Evolutionary conservation across 2,888 invertebrate genomes (phyloP), one percentile per base, ranked within the genome.

Genomic region (Cephus spinipes): DNA sequence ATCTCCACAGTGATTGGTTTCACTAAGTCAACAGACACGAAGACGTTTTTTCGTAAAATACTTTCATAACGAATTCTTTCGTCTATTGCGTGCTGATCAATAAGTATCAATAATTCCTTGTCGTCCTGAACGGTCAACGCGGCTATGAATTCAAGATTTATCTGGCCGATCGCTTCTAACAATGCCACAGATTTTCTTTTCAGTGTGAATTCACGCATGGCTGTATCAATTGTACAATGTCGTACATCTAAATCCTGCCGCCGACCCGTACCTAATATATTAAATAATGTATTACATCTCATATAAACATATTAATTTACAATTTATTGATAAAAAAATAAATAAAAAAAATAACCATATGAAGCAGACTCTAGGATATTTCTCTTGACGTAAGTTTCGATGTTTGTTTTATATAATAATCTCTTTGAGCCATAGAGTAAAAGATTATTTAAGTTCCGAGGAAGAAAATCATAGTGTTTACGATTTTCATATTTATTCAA

Each of bases 1-100:
- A 88, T 84, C 11, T 79, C 71, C 78, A 91, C 82, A 12, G 79
- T 40, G 31, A 91, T 82, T 75, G 90, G 88, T 68, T 81, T 80
- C 40, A 85, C 80, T 11, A 91, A 80, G 74, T 83, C 79, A 1
- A 85, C 76, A 11, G 87, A 87, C 69, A 84, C 79, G 31, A 89
- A 86, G 68, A 86, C 79, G 69, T 85, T 92, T 95, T 95, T 94
- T 89, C 92, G 87, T 80, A 95, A 92, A 79, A 97, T 93, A 79
- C 92, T 91, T 92, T 98, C 97, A 73, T 97, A 92, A 80, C 95
- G 93, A 81, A 97, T 94, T 89, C 98, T 93, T 92, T 98, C 98
- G 90, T 97, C 95, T 36, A 96, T 95, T 71, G 97, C 97, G 92
- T 98, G 98, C 91, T 97, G 98, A 92, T 98, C 98, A 90, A 97